Evolutionary conservation across 1,140 invertebrate species (phyloP).

Genomic region (Neodiprion lecontei): DNA sequence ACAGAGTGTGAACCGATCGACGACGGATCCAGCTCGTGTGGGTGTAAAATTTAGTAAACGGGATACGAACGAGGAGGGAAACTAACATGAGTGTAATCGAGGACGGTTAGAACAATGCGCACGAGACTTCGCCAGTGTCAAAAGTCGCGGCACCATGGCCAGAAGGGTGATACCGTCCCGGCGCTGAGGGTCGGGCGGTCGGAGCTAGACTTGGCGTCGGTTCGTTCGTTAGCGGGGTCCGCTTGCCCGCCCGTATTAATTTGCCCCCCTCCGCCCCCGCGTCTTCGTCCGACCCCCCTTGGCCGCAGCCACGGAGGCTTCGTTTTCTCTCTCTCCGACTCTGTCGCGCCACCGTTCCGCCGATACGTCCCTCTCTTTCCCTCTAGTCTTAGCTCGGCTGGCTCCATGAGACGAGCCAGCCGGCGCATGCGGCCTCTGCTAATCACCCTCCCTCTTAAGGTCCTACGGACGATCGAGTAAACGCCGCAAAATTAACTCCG

Average conservation of each 20-base stretch:
- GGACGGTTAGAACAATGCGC: not conserved
- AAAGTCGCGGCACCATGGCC: not conserved
- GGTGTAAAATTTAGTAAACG: not conserved
- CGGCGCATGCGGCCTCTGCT: conserved; percentile 52
- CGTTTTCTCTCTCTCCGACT: not conserved
- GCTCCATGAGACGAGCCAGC: conserved; percentile 32
- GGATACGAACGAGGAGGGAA: not conserved
- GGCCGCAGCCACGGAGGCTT: not conserved
- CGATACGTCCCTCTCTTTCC: conserved; percentile 18
- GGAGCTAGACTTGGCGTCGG: conserved; percentile 56
- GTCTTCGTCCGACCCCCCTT: conserved; percentile 22
- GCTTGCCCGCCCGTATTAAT: conserved; percentile 59
- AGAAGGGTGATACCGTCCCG: conserved; percentile 33
- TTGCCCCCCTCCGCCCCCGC: conserved; percentile 40
- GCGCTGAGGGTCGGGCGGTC: conserved; percentile 49
- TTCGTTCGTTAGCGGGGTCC: conserved; percentile 58
- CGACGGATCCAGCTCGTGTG: not conserved
- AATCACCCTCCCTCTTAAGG: conserved; percentile 44
- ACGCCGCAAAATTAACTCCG: not conserved
- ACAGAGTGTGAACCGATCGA: not conserved
- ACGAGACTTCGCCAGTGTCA: not conserved
- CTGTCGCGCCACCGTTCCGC: not conserved
- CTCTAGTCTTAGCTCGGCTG: conserved; percentile 27
- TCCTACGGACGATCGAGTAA: conserved; percentile 35
- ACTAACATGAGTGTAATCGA: conserved; percentile 13